Conservation (phyloP, 92 coral and sea anemone species). For the Diadumene lineata region DNA sequence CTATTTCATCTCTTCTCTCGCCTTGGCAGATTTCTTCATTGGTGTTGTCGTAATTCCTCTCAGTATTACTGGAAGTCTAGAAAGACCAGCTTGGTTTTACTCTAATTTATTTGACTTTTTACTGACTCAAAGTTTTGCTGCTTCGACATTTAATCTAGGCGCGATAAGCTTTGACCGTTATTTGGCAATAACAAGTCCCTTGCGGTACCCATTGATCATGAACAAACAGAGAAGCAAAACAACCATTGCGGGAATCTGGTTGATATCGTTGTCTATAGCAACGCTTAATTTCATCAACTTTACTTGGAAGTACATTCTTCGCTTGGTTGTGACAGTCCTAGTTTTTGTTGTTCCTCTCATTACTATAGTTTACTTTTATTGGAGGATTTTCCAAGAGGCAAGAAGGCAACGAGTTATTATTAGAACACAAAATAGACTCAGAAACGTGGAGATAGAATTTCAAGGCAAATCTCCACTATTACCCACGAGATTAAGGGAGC, state of each 20-base stretch:
- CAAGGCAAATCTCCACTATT: not conserved
- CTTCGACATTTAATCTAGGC: constrained; percentile 11
- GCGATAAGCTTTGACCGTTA: constrained; percentile 13
- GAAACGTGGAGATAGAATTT: not conserved
- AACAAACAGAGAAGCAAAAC: constrained; percentile 1
- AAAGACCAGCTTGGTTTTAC: constrained; percentile 19
- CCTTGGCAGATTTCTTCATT: constrained; percentile 11
- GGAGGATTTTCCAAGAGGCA: constrained; percentile 17
- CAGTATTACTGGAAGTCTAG: not conserved
- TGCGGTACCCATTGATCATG: not conserved
- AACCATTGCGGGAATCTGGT: not conserved
- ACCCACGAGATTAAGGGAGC: not conserved
- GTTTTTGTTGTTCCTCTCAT: not conserved
- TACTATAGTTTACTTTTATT: not conserved
- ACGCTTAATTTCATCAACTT: not conserved
- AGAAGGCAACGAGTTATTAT: not conserved
- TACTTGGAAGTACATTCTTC: not conserved
- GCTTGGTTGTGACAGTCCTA: not conserved
- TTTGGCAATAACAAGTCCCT: constrained; percentile 14
- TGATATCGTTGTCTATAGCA: not conserved
- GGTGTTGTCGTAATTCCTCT: constrained; percentile 2
- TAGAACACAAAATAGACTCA: constrained; percentile 1
- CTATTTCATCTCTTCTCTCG: constrained; percentile 9
- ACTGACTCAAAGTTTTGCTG: constrained; percentile 22
- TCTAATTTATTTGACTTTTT: constrained; percentile 6